Evolutionary conservation across 2,797 vertebrate genomes (phyloP).

Genomic region (Alcedo atthis): DNA sequence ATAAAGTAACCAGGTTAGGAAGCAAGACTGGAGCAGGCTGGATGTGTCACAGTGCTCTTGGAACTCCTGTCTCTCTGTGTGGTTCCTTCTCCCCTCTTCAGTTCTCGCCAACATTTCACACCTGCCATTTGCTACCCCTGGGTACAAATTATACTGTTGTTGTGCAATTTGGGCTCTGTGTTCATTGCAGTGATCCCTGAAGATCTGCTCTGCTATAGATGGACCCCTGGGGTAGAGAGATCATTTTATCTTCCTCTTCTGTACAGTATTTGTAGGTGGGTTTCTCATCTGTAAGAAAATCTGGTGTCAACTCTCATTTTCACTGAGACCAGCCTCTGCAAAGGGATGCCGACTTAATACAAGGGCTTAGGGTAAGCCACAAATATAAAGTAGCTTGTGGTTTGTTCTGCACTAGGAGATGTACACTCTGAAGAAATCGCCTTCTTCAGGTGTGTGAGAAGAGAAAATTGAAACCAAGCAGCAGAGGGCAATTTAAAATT

Average conservation of each 20-base stretch:
- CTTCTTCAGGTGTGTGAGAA: background rate
- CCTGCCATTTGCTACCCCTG: background rate
- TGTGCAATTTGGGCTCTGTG: background rate
- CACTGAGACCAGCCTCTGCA: background rate
- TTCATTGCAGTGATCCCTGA: background rate
- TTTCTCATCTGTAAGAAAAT: background rate
- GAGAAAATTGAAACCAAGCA: background rate
- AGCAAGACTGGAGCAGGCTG: background rate
- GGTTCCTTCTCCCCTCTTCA: background rate
- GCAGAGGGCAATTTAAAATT: background rate
- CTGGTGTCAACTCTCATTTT: fast-evolving
- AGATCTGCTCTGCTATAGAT: background rate
- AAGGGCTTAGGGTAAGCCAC: background rate
- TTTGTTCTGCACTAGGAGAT: background rate
- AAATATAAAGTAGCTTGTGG: background rate
- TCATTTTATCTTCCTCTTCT: background rate
- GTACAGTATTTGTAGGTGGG: fast-evolving
- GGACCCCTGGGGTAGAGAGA: background rate
- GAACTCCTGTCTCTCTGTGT: background rate
- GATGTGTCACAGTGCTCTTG: background rate
- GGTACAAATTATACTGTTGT: background rate
- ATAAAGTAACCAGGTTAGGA: background rate
- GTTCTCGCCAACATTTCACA: fast-evolving
- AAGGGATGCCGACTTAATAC: background rate
- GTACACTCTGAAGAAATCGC: background rate